Evolutionary conservation across 2,797 vertebrate species (phyloP), one percentile per base, ranked within the genome.

Genomic region (Acridotheres tristis): DNA sequence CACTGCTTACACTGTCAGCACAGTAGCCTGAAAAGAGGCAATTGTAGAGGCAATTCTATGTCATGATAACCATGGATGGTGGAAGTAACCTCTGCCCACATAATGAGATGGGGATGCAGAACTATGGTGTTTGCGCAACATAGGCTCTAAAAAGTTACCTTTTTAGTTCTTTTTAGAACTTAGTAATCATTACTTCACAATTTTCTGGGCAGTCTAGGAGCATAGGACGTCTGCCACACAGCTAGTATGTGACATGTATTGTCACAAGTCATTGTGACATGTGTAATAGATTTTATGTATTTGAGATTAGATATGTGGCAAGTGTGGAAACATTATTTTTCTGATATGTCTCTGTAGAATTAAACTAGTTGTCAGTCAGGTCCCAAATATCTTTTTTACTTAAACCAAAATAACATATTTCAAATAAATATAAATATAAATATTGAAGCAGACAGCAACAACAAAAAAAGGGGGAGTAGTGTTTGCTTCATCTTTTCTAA

Each of bases 401-500:
- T 68, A 81, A 89, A 62, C 9, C 1, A 2, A 89, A 96, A 73
- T 51, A 62, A 73, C 42, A 25, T 87, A 57, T 54, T 88, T 91
- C 50, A 66, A 61, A 81, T 57, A 68, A 76, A 62, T 75, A 27
- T 61, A 68, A 76, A 59, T 65, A 25, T 36, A 80, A 85, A 87
- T 67, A 76, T 23, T 71, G n/a, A 80, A 63, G 29, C 12, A 84
- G 54, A 59, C 2, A 43, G n/a, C 4, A 73, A 14, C n/a, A 72
- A n/a, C 4, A 67, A 57, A 10, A 38, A 57, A 13, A 3, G 2
- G 2, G 7, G 5, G 1, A 1, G 3, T 20, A 54, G 2, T 30
- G 15, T 76, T 82, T 73, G 9, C 19, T 81, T 85, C 32, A 42
- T 73, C 43, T 79, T 16, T 85, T 74, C 34, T 80, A 57, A 92